These are phyloP conservation scores for Temnothorax curvispinosus DNA, from an alignment of 1,140 invertebrate genomes.

Conservation along the genomic window DNA sequence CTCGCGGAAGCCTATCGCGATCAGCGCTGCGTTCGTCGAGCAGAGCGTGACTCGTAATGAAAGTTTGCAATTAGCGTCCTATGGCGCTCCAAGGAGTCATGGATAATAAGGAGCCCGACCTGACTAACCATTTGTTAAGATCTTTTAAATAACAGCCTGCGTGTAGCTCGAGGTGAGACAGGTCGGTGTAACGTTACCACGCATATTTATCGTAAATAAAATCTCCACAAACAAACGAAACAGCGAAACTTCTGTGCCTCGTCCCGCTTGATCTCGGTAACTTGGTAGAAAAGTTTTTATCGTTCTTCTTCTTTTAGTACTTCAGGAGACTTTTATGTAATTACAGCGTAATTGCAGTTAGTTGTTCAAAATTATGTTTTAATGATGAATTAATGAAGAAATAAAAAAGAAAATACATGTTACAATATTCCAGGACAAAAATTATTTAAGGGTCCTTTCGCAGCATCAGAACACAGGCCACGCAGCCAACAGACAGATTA, in stretches of 20 bases:
- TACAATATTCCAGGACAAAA: neutral
- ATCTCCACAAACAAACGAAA: conserved; percentile 6
- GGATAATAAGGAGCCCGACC: conserved; percentile 71
- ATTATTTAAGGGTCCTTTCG: neutral
- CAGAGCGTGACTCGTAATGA: conserved; percentile 76
- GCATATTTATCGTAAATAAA: conserved; percentile 54
- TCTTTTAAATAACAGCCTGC: conserved; percentile 61
- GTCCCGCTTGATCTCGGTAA: neutral
- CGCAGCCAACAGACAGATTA: conserved; percentile 52
- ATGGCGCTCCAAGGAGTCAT: conserved; percentile 60
- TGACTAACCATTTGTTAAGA: conserved; percentile 57
- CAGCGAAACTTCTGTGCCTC: conserved; percentile 23
- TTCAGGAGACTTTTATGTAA: neutral
- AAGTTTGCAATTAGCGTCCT: conserved; percentile 76
- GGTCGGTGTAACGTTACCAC: conserved; percentile 56
- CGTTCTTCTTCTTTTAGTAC: neutral
- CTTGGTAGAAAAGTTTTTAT: neutral
- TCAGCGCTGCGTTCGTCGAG: conserved; percentile 52
- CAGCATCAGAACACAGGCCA: conserved; percentile 19
- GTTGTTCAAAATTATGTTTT: neutral
- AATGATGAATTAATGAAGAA: neutral
- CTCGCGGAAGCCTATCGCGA: conserved; percentile 59
- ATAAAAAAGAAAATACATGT: neutral
- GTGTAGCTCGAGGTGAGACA: conserved; percentile 51
- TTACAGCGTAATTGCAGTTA: neutral